Evolutionary conservation across 2,113 vertebrate species (phyloP), one percentile per base, ranked within the genome.

Genomic region (Callipepla californica): DNA sequence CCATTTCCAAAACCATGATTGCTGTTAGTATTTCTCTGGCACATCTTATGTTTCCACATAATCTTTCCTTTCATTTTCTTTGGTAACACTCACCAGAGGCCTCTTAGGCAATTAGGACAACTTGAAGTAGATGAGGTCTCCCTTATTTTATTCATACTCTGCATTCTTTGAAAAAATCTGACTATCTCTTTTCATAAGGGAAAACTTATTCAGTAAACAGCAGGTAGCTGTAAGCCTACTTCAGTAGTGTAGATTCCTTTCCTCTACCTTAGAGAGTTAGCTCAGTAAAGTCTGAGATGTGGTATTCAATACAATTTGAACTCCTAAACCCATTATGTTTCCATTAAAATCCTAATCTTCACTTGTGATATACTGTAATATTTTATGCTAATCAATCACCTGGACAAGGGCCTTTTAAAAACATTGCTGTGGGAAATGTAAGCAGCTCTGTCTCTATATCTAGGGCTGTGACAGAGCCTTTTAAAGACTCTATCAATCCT

Each of bases 21-120:
- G 85, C 47, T 90, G 58, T 73, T 55, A 14, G 30, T 76, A 40
- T 88, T 92, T 94, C 81, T 83, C 44, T 78, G 85, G 75, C 91
- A 77, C 30, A 59, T 80, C 72, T 80, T 94, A 61, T 36, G 38
- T 53, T 26, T 81, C 44, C 21, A 1, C 69, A 30, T 72, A 65
- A 72, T 73, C 55, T 91, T 89, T 61, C 57, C 47, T 77, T 72
- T 55, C 32, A 34, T 85, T 80, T 87, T 89, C 72, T 92, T 58
- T 28, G 47, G 34, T 59, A 85, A 38, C 9, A 6, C 79, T 77
- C 55, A 59, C 47, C 45, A 63, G 30, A 91, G 89, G n/a, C 57
- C 16, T 80, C 79, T 82, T 73, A 2, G 10, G 47, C 30, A 38
- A 44, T 62, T 85, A 82, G 87, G 79, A 51, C 38, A 78, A 74